Conservation (phyloP, 1,140 invertebrate genomes). For the Homalodisca vitripennis region DNA sequence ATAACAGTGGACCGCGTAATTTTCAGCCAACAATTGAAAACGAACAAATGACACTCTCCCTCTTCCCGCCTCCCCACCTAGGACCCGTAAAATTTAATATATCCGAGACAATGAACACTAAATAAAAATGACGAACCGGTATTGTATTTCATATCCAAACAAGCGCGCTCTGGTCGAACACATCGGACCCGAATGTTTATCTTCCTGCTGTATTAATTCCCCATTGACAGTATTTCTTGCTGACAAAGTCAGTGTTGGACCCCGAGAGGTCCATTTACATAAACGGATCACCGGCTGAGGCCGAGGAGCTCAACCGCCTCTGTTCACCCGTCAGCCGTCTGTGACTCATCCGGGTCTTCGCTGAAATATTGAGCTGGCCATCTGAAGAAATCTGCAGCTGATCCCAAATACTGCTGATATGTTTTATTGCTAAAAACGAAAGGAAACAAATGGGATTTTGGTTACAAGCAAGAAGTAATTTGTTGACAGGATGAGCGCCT, state of each 20-base stretch:
- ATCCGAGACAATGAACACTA: no score
- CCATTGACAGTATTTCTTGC: conserved; percentile 20
- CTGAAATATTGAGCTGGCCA: neutral
- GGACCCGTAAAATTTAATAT: no score
- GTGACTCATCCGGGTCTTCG: neutral
- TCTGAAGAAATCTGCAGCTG: neutral
- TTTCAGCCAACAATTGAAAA: no score
- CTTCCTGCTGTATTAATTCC: conserved; percentile 15
- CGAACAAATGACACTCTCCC: no score
- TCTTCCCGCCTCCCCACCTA: no score
- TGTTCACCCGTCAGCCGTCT: no score
- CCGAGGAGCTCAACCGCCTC: no score
- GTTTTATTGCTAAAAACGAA: neutral
- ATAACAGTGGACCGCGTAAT: no score
- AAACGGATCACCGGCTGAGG: conserved; percentile 14
- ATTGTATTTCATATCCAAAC: conserved; percentile 13
- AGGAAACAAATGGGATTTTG: no score
- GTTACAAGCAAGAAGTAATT: no score
- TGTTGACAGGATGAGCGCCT: no score
- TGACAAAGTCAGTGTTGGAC: neutral
- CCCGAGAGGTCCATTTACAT: conserved; percentile 11
- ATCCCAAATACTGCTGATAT: neutral
- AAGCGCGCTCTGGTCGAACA: neutral
- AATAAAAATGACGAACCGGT: neutral
- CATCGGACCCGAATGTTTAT: neutral